These are phyloP conservation scores for Channa maculata DNA, from an alignment of 2,113 vertebrate species.

Conservation along the genomic window DNA sequence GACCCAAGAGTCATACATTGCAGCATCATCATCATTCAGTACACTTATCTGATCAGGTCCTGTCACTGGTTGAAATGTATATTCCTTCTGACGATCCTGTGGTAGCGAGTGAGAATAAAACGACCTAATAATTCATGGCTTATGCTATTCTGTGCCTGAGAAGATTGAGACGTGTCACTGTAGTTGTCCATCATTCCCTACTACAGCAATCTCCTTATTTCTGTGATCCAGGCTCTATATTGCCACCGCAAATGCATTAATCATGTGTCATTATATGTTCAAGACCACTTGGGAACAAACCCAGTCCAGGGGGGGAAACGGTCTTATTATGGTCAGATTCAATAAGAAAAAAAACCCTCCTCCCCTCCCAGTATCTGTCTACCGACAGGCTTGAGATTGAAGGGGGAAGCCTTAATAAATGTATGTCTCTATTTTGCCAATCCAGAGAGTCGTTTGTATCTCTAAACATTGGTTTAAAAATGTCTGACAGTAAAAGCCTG, in stretches of 20 bases:
- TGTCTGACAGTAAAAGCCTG: constrained; percentile 13
- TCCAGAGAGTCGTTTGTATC: constrained; percentile 5
- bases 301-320: constrained; percentile 23
- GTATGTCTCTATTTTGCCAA: no score
- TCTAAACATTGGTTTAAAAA: background rate
- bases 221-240: constrained; percentile 13
- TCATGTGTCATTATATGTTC: constrained; percentile 48
- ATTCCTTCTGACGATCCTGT: background rate
- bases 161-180: background rate
- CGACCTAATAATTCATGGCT: constrained; percentile 4
- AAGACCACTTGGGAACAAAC: constrained; percentile 23
- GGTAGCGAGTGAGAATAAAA: background rate
- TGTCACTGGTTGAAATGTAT: background rate
- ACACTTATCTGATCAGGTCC: background rate
- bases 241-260: constrained; percentile 55
- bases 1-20: background rate
- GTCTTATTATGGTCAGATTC: constrained; percentile 65
- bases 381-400: constrained; percentile 15
- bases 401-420: constrained; percentile 22
- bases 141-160: background rate
- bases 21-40: constrained; percentile 22
- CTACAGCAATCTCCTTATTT: constrained; percentile 17
- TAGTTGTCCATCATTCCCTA: constrained; percentile 5
- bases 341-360: constrained; percentile 61
- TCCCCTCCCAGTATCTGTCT: background rate